Evolutionary conservation across 2,888 invertebrate species (phyloP), one percentile per base, ranked within the genome.

Genomic region (Cordylochernes scorpioides): DNA sequence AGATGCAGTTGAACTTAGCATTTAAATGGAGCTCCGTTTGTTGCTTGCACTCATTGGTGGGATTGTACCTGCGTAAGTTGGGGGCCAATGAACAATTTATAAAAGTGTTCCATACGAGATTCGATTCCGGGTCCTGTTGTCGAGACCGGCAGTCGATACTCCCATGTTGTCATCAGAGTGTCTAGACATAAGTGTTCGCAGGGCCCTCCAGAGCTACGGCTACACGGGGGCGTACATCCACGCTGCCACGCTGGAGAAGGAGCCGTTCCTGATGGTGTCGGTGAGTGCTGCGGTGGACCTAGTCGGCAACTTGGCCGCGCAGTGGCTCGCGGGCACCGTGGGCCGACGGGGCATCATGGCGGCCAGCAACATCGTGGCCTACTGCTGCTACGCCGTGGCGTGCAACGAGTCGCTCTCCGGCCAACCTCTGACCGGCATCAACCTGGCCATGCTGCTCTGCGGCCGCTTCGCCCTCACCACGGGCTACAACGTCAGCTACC

Each of bases 161-260:
- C n/a, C n/a, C 8, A 19, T 19, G 19, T 9, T 9, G 8, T 9
- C n/a, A 19, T 19, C 8, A 19, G 8, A 19, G 8, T 19, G 8
- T 19, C n/a, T 9, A 19, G 8, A 9, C n/a, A 19, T 9, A 19
- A 19, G 19, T 19, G n/a, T 19, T 22, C 1, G 2, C 14, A 34
- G 34, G 34, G 6, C 29, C 4, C 22, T 28, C 14, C 15, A 22
- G 6, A 28, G 18, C 14, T 5, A 29, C n/a, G 25, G 31, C 12
- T 34, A 24, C 16, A 32, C 34, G 8, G 34, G 31, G 17, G 34
- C 32, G 14, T 28, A 34, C 24, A n/a, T 34, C 3, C 29, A 34
- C 28, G 34, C 34, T 8, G 34, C 34, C 12, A 32, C 24, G 5
- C 32, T 32, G 3, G 28, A 31, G 3, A 22, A 32, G 4, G 29